A percentile compares a stretch with the other conserved stretches of the same genome.
Evolutionary conservation across 2,113 vertebrate species (phyloP).

Genomic region (Damaliscus lunatus): DNA sequence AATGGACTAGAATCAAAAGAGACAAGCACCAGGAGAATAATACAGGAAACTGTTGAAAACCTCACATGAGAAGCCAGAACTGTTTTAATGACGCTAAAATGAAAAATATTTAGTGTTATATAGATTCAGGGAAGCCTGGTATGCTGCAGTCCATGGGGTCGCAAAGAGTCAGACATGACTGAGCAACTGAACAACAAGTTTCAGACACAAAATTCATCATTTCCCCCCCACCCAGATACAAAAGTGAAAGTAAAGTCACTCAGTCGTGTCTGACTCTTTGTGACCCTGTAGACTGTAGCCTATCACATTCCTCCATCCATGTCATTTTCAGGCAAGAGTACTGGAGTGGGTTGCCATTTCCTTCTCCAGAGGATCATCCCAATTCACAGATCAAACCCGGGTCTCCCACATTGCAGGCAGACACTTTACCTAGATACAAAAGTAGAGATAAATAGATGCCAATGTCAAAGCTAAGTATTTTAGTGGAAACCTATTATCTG

Average conservation of each 20-base stretch:
- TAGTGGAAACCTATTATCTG: not conserved
- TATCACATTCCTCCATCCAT: not conserved
- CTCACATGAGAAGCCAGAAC: not conserved
- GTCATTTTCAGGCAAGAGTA: not conserved
- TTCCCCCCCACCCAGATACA: not conserved
- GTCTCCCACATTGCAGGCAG: not conserved
- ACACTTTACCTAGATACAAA: rapidly evolving
- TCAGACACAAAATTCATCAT: not conserved
- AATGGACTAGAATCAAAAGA: not conserved
- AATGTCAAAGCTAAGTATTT: not conserved
- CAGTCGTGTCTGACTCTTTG: not conserved
- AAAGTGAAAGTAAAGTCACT: not conserved
- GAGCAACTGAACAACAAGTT: not conserved
- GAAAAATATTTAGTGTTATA: not conserved
- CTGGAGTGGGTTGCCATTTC: not conserved
- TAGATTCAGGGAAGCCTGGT: not conserved
- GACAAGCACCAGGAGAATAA: not conserved
- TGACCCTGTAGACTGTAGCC: not conserved
- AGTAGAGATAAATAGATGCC: not conserved
- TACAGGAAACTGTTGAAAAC: not conserved
- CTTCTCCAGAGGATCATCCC: not conserved
- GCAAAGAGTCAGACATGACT: not conserved
- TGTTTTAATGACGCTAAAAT: not conserved
- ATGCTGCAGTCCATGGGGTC: not conserved
- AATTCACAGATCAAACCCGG: rapidly evolving